These are phyloP conservation scores for Ypsolopha sequella DNA, from an alignment of 2,888 invertebrate genomes.

Conservation along the genomic window DNA sequence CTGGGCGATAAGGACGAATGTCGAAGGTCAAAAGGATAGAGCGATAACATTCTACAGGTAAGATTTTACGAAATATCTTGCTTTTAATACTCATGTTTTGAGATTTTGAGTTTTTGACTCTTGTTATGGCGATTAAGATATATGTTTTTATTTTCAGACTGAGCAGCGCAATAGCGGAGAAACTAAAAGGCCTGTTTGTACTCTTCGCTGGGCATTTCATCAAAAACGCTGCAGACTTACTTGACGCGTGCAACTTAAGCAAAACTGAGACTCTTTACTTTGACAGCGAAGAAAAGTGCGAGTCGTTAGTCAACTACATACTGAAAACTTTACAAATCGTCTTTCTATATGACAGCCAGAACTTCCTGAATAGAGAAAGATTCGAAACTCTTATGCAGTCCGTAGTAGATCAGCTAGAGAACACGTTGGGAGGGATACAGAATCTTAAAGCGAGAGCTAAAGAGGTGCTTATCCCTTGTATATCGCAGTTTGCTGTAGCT, in stretches of 20 bases:
- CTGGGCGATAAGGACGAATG: slow-evolving; percentile 81
- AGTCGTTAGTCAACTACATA: slow-evolving; percentile 77
- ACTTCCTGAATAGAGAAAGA: slow-evolving; percentile 86
- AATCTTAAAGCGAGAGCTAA: slow-evolving; percentile 71
- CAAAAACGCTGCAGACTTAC: slow-evolving; percentile 81
- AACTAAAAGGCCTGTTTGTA: slow-evolving; percentile 88
- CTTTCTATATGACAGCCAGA: slow-evolving; percentile 86
- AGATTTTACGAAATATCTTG: background rate
- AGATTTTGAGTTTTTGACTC: too few relatives aligned
- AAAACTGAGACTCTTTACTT: slow-evolving; percentile 68
- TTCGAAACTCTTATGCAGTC: slow-evolving; percentile 90
- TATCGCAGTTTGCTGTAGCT: slow-evolving; percentile 86
- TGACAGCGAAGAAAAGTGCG: slow-evolving; percentile 66
- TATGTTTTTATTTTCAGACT: slow-evolving; percentile 56
- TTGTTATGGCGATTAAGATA: too few relatives aligned
- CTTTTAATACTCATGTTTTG: too few relatives aligned
- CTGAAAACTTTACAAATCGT: slow-evolving; percentile 81
- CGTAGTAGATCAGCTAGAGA: slow-evolving; percentile 90
- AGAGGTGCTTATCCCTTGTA: slow-evolving; percentile 79
- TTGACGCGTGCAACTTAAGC: slow-evolving; percentile 76
- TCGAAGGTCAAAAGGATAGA: slow-evolving; percentile 72
- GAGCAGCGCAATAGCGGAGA: slow-evolving; percentile 82
- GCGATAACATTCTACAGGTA: slow-evolving; percentile 86
- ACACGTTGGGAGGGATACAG: slow-evolving; percentile 74
- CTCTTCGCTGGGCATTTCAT: slow-evolving; percentile 91